Evolutionary conservation across 1,140 invertebrate species (phyloP), one percentile per base, ranked within the genome.

Genomic region (Tetraneura akinire): DNA sequence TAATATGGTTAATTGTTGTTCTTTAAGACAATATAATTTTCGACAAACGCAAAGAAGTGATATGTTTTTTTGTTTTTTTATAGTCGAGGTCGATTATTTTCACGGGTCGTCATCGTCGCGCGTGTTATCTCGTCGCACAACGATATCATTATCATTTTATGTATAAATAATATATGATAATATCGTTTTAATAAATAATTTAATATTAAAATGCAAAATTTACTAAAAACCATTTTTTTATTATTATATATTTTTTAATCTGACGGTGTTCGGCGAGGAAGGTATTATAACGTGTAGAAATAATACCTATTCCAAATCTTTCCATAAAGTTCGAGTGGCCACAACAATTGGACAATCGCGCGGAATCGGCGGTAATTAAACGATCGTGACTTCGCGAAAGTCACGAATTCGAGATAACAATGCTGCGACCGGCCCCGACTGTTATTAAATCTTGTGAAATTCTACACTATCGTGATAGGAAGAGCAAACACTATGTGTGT

Each of bases 381-480:
- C 80, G 49, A 70, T 70, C 68, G 80, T 70, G 62, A 70, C 45
- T 70, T 16, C 8, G 62, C 51, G 80, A 80, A 74, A 74, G 71
- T 74, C 71, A 74, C 71, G 71, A 74, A 55, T 57, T 26, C 51
- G 16, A 37, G 71, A 57, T 74, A 74, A 74, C 71, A 74, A 74
- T 74, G 51, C 71, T 13, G 21, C 71, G 29, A 16, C 49, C 71
- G 51, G 6, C 23, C 51, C 71, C 71, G 6, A 42, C 51, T 42
- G 51, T 74, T 74, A 74, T 74, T 74, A 74, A 74, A 74, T 74
- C 71, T 74, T 74, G 53, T 74, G 71, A 74, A 74, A 74, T 53
- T 74, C 9, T 23, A 32, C 49, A 23, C 11, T 23, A 57, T 57
- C 71, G 71, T 57, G 53, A 57, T 55, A 23, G 47, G 3, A 74